Evolutionary conservation across 2,797 vertebrate species (phyloP).

Genomic region (Amphiprion clarkii): DNA sequence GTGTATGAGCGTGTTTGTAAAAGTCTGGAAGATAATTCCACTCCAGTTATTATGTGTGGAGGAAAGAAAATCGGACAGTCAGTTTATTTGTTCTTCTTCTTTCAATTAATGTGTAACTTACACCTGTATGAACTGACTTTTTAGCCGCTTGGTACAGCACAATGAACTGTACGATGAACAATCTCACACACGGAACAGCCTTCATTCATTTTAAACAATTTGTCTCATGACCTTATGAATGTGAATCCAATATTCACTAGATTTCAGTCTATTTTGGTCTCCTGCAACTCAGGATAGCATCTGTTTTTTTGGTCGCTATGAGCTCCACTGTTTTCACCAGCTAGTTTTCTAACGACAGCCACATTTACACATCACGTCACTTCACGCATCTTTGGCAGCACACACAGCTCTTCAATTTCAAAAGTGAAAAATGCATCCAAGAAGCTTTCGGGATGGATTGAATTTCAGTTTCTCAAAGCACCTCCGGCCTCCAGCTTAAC

Average conservation of each 20-base stretch:
- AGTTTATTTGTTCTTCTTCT: not conserved
- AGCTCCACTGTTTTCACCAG: not conserved
- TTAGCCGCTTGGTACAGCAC: not conserved
- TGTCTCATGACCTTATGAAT: not conserved
- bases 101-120: not conserved
- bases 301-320: not conserved
- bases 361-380: not conserved
- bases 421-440: slow-evolving; percentile 7
- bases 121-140: not conserved
- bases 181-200: not conserved
- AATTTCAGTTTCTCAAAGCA: not conserved
- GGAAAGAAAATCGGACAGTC: too few species aligned
- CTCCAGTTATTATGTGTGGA: not conserved
- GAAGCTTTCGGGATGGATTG: not conserved
- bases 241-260: not conserved
- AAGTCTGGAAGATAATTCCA: slow-evolving; percentile 8
- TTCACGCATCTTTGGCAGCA: not conserved
- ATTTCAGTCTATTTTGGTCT: not conserved
- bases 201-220: not conserved
- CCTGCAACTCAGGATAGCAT: not conserved
- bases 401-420: not conserved
- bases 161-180: not conserved
- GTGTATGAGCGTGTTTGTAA: slow-evolving; percentile 16
- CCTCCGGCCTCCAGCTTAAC: not conserved
- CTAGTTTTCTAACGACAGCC: not conserved